phyloP scores from a whole-genome alignment of 2,797 vertebrate genomes.

The Poeciliopsis turneri region DNA sequence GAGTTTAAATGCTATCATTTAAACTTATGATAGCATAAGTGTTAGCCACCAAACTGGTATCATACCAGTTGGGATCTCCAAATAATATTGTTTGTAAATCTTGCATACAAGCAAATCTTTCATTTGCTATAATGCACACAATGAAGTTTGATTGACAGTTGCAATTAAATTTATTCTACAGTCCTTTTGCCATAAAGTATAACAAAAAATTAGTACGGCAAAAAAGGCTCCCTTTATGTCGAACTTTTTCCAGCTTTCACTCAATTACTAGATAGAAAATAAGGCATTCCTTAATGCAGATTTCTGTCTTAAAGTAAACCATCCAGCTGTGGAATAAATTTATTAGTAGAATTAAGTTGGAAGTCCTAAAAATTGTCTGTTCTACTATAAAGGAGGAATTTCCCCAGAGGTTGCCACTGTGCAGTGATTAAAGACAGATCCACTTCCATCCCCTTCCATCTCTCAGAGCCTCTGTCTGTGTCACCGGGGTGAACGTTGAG shows the following conservation, averaged over 20 bases:
- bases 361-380: conserved; percentile 13
- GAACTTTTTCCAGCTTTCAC: neutral
- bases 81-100: neutral
- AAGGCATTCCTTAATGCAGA: neutral
- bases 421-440: conserved; percentile 71
- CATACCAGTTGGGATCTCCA: no score
- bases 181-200: neutral
- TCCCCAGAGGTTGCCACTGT: conserved; percentile 48
- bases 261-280: neutral
- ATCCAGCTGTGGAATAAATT: neutral
- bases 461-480: conserved; percentile 42
- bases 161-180: neutral
- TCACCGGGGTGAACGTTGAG: conserved; percentile 62
- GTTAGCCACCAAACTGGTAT: no score
- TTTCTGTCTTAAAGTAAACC: neutral
- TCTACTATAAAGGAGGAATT: conserved; percentile 22
- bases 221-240: neutral
- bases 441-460: conserved; percentile 59
- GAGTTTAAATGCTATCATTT: neutral
- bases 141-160: neutral
- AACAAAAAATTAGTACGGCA: no score
- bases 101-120: neutral
- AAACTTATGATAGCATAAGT: no score
- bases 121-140: neutral
- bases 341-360: conserved; percentile 11